Evolutionary conservation across 1,140 invertebrate species (phyloP), one percentile per base, ranked within the genome.

Genomic region (Drosophila auraria): DNA sequence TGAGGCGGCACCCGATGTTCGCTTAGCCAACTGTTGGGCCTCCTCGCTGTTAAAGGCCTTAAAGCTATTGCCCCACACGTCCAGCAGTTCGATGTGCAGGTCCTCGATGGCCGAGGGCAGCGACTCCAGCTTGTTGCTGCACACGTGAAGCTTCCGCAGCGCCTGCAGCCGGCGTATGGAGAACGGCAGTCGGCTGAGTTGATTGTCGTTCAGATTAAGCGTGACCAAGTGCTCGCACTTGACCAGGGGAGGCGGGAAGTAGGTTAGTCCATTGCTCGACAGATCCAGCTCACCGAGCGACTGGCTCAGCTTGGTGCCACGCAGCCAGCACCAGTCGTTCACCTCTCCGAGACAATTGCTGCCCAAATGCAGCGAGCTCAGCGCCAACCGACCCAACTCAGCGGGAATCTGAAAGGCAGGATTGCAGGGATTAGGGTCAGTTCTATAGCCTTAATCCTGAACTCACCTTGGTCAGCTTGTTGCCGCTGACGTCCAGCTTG

Each of bases 401-500:
- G 94, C 93, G 17, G 97, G 97, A 30, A 98, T 91, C 78, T 92
- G 27, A 6, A 57, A 60, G 6, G 42, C 14, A 42, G 0, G 3
- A 8, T 33, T 15, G 4, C 7, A n/a, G n/a, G 5, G 27, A n/a
- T 42, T 0, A 38, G 6, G 5, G 3, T 12, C 5, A 15, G 12
- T 38, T 38, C 40, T 0, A n/a, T 1, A 56, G 33, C 2, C 4
- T n/a, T 1, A n/a, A 40, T 11, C 14, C 15, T 0, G n/a, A 23
- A 8, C 54, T n/a, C 25, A 87, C 91, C 82, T 93, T 95, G 57
- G 94, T 94, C 42, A 98, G 94, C 63, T 95, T 94, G 94, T 98
- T 98, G 68, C 96, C 94, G 40, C 95, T 96, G 51, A 97, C 93
- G 94, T 98, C 96, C 62, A 98, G 93, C 44, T 95, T 79, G 73